Evolutionary conservation across 2,113 vertebrate genomes (phyloP).

Genomic region (Callipepla californica): DNA sequence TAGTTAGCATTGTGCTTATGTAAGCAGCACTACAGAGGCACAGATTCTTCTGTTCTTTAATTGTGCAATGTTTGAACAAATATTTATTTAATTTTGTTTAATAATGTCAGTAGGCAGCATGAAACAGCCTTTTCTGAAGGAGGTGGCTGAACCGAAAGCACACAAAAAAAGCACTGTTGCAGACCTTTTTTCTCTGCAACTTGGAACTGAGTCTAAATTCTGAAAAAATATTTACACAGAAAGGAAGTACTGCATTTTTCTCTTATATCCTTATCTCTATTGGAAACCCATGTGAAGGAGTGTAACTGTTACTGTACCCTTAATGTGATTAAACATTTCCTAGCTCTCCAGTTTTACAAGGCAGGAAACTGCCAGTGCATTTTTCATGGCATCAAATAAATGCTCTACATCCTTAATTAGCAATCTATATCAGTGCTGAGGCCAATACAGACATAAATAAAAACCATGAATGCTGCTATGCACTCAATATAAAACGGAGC

Average conservation of each 20-base stretch:
- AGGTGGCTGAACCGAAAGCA: constrained; percentile 21
- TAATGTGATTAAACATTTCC: constrained; percentile 28
- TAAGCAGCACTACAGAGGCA: constrained; percentile 33
- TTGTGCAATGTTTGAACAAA: not conserved
- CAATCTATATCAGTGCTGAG: not conserved
- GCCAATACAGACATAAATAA: constrained; percentile 26
- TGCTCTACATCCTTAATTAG: constrained; percentile 40
- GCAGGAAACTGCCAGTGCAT: not conserved
- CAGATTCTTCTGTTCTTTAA: constrained; percentile 14
- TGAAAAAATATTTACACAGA: not conserved
- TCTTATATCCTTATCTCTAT: not conserved
- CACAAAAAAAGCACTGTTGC: not conserved
- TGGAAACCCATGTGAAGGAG: not conserved
- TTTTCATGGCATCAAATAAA: constrained; percentile 17
- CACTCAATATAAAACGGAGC: constrained; percentile 13
- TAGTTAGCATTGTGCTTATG: constrained; percentile 50
- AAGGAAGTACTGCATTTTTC: not conserved
- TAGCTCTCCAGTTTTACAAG: constrained; percentile 20
- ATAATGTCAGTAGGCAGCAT: constrained; percentile 26
- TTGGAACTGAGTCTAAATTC: constrained; percentile 17
- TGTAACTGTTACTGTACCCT: constrained; percentile 11
- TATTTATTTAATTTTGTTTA: constrained; percentile 52
- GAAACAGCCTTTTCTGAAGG: constrained; percentile 32
- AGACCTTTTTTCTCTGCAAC: not conserved
- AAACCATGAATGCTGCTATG: not conserved